Evolutionary conservation across 2,113 vertebrate species (phyloP), one percentile per base, ranked within the genome.

Genomic region (Eptesicus fuscus): DNA sequence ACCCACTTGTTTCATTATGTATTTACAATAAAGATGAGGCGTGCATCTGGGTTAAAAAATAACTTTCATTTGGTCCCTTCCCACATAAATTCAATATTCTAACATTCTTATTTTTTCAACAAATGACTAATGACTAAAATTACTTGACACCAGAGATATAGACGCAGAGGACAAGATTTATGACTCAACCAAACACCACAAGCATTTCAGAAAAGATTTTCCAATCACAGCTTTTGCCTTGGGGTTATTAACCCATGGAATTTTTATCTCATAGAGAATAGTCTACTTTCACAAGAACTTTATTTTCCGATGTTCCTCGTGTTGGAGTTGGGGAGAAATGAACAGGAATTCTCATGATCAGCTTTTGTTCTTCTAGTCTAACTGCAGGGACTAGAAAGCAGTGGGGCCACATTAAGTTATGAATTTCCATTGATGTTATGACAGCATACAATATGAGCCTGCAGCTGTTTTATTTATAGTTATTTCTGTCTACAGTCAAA

Each of bases 11-110:
- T 96, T 80, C n/a, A 44, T 88, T 65, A 90, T 30, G 13, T 20
- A 88, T 77, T 91, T 78, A 61, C 59, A 70, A 93, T 84, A 76
- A 90, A 95, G 83, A 82, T 47, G 40, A 79, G 4, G 16, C 70
- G 2, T 67, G n/a, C 6, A 92, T 28, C 32, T 90, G 6, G 53
- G 40, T 96, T 40, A 77, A 95, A 94, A 94, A 86, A 35, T 13
- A 83, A 70, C 23, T 32, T 90, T 88, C 47, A 82, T 88, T 79
- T 95, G 61, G 56, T 74, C 44, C 92, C 23, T 83, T 93, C 77
- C 79, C n/a, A 94, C 35, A 42, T 70, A 88, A 96, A 92, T 85
- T 73, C 14, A 5, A 65, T 47, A 85, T 22, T 42, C 13, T 53
- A 84, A 56, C 37, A 71, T 65, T 71, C 30, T 40, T 67, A 32